Percentiles rank a stretch among this genome's conserved stretches.
Conservation (phyloP, 64 coral and sea anemone genomes). For the Dendrophyllia cribrosa region DNA sequence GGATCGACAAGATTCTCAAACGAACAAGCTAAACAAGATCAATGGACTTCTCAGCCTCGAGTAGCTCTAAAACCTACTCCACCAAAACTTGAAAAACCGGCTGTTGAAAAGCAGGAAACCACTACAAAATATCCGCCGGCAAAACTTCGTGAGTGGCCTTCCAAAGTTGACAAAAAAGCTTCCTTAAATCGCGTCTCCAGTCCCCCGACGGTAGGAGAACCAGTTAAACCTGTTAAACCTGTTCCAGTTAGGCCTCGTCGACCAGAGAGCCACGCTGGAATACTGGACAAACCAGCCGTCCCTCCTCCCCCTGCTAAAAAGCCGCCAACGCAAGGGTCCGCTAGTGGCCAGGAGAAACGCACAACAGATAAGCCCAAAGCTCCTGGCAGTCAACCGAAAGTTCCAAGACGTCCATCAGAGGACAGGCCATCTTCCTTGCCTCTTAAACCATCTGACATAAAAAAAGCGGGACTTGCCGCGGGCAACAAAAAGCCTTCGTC, state of each 20-base stretch:
- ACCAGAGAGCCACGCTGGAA: constrained; percentile 17
- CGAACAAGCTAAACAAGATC: constrained; percentile 3
- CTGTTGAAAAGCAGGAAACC: background rate
- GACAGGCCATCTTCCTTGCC: constrained; percentile 48
- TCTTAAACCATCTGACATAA: constrained; percentile 48
- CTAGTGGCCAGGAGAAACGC: background rate
- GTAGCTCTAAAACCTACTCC: constrained; percentile 39
- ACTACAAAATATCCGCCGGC: constrained; percentile 15
- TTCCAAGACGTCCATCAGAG: constrained; percentile 2
- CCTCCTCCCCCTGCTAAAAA: constrained; percentile 1
- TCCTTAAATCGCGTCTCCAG: constrained; percentile 67
- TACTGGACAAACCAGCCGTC: background rate
- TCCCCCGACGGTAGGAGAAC: constrained; percentile 56
- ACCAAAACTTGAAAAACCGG: background rate
- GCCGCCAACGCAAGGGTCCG: background rate
- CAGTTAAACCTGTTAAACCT: constrained; percentile 40
- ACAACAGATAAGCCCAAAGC: background rate
- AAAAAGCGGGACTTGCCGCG: constrained; percentile 17
- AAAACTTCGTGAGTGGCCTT: constrained; percentile 52
- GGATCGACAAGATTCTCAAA: background rate
- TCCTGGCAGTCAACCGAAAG: background rate
- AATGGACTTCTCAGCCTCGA: background rate
- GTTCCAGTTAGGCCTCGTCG: background rate
- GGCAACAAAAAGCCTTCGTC: constrained; percentile 15
- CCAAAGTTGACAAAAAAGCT: constrained; percentile 38